Conservation (phyloP, 2,888 invertebrate genomes). For the Spodoptera picta region DNA sequence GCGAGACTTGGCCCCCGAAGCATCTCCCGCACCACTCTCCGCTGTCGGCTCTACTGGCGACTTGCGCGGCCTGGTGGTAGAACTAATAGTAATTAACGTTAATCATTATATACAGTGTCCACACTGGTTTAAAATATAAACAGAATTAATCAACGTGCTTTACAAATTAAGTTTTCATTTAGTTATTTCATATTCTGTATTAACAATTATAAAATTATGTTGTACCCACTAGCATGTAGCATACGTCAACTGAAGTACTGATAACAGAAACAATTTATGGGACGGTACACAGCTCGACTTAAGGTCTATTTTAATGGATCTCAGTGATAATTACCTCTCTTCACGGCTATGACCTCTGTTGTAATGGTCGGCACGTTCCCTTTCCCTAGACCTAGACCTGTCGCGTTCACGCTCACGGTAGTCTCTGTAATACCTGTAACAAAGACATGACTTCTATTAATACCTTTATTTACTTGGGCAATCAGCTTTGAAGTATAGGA, state of each 20-base stretch:
- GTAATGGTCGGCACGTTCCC: constrained; percentile 91
- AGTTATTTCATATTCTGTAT: too few relatives aligned
- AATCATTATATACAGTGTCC: not conserved
- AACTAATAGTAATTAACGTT: constrained; percentile 15
- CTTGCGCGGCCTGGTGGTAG: constrained; percentile 85
- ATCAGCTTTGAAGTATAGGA: not conserved
- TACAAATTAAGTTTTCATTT: too few relatives aligned
- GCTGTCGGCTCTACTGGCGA: constrained; percentile 88
- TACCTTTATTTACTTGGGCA: not conserved
- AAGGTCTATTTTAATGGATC: not conserved
- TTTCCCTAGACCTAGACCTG: constrained; percentile 94
- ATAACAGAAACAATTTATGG: too few relatives aligned
- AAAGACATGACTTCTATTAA: constrained; percentile 32
- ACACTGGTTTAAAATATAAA: not conserved
- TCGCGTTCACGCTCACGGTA: constrained; percentile 91
- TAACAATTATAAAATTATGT: too few relatives aligned
- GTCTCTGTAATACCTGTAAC: constrained; percentile 87
- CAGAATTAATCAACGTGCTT: too few relatives aligned
- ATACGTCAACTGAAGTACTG: too few relatives aligned
- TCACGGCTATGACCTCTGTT: constrained; percentile 93
- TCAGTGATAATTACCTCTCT: constrained; percentile 89
- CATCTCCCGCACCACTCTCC: constrained; percentile 83
- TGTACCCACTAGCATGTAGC: too few relatives aligned
- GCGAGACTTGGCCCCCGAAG: constrained; percentile 87
- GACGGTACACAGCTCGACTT: too few relatives aligned